Evolutionary conservation across 2,113 vertebrate species (phyloP).

Genomic region (Hippoglossus stenolepis): DNA sequence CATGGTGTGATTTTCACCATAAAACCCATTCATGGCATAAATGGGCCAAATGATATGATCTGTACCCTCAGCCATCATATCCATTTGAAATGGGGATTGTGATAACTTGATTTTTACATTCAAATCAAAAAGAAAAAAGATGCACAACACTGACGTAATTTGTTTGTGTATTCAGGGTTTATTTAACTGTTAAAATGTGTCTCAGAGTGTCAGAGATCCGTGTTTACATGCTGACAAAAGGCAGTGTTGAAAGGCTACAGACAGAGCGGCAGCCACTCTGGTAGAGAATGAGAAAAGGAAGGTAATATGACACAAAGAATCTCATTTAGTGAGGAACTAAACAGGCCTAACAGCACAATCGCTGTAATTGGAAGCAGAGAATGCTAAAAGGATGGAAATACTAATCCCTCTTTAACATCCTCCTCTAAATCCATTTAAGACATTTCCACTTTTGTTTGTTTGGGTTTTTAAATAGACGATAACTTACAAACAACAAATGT

Average conservation of each 20-base stretch:
- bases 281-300: not conserved
- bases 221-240: not conserved
- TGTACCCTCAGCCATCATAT: too few species aligned
- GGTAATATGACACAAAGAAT: not conserved
- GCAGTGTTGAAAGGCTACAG: not conserved
- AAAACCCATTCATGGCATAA: too few species aligned
- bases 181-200: too few species aligned
- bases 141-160: too few species aligned
- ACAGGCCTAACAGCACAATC: not conserved
- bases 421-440: not conserved
- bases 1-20: too few species aligned
- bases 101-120: too few species aligned
- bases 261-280: not conserved
- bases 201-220: not conserved
- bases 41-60: too few species aligned
- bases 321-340: not conserved
- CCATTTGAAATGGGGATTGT: too few species aligned
- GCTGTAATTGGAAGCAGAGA: not conserved
- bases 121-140: too few species aligned
- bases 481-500: not conserved
- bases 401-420: not conserved
- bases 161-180: too few species aligned
- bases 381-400: not conserved
- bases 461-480: not conserved
- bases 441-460: not conserved